Base-by-base conservation (phyloP, 2,113 vertebrate species). In the Centropristis striata region DNA sequence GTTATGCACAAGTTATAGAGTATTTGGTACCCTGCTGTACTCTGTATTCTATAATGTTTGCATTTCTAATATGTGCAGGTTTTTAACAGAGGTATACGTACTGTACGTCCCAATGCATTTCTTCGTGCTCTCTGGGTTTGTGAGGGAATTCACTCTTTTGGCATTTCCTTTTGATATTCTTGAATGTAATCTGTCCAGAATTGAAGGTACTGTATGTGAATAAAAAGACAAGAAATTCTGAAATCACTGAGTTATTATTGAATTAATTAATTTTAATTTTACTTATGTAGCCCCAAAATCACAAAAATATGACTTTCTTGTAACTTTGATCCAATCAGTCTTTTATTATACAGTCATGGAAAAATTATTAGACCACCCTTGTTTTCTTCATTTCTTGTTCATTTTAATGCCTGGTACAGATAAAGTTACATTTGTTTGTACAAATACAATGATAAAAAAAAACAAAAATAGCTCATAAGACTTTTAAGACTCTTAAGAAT, bases 151-250 rank as follows among this genome's bases (percentile, higher is more conserved):
- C 50, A 80, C 57, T 71, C 41, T 58, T 67, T 73, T 61, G 49
- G 65, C 77, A 27, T 86, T 84, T 92, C 72, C 76, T 91, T 92
- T 93, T 93, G 88, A 92, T 93, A 92, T 91, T 91, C 78, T 86
- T 85, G 86, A 92, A 87, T 92, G 91, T 91, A 84, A 85, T 83
- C 83, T 76, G 83, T 89, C 81, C 86, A 92, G 86, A 85, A 83
- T 63, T 89, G 78, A 88, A 90, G 84, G 86, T 89, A 86, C 80
- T 88, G 84, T 88, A 90, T 83, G 80, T 86, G 87, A 92, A 92
- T 92, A 89, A 92, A 90, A 78, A 75, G 15, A 71, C 16, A 15
- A 81, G 27, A 78, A 64, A 83, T 75, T 46, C 23, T 39, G 23
- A 37, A 49, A 55, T 58, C 10, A 5, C 15, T 37, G 2, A 3